Evolutionary conservation across 2,113 vertebrate species (phyloP), one percentile per base, ranked within the genome.

Genomic region (Poeciliopsis retropinna): DNA sequence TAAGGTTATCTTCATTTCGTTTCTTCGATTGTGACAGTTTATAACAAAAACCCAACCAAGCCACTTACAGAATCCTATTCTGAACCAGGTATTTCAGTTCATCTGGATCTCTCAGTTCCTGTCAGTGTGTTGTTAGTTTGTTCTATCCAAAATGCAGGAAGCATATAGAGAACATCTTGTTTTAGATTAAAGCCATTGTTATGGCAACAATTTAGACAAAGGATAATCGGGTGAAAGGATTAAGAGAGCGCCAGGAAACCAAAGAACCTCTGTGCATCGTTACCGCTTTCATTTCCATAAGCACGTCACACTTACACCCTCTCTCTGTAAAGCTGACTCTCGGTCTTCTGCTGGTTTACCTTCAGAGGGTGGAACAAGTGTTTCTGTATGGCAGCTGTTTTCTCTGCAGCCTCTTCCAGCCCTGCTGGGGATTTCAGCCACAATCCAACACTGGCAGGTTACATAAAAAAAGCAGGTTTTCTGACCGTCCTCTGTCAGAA

Each of bases 391-490:
- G 70, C 54, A 76, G 69, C 73, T 68, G 67, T 79, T 74, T 82
- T 54, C n/a, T 75, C 39, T 19, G 61, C 75, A 65, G 32, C 63
- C 54, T 70, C 67, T 72, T 67, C 7, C 61, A 39, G 15, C 41
- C 60, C 66, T 71, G 75, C 64, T 82, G 74, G 28, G 76, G 73
- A 77, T 85, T 71, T 75, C 28, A 76, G 44, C 69, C 57, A 70
- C 65, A 47, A 63, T 8, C 64, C 64, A 29, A 67, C 12, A 31
- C 63, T 78, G 78, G 61, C 13, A 8, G 14, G 29, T 88, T 74
- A 79, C 77, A 72, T 86, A 76, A 44, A 88, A 72, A 57, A 57
- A n/a, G 17, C 51, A 65, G 32, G 19, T 64, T 72, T 70, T 76
- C 76, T 67, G 75, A 82, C 78, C 32, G 3, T 28, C 64, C 34